Evolutionary conservation across 2,888 invertebrate species (phyloP).

Genomic region (Drosophila mettleri): DNA sequence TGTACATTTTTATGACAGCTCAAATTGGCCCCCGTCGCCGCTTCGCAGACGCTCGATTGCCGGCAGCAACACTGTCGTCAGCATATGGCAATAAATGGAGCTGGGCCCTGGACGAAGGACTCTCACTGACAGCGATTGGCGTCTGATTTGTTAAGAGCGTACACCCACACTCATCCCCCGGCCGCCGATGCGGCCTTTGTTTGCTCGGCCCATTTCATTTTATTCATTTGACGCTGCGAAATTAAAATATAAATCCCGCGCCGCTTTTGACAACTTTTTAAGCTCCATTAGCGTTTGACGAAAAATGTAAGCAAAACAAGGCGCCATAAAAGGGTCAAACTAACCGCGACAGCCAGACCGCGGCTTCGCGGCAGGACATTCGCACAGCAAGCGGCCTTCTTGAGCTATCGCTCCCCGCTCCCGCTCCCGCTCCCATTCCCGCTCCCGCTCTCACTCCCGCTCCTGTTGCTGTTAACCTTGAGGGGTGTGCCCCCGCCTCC

Average conservation of each 20-base stretch:
- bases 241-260: slow-evolving; percentile 74
- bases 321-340: slow-evolving; percentile 69
- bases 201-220: slow-evolving; percentile 66
- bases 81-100: slow-evolving; percentile 78
- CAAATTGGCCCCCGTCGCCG: slow-evolving; percentile 78
- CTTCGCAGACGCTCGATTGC: slow-evolving; percentile 50
- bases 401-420: slow-evolving; percentile 1
- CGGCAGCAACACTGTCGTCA: slow-evolving; percentile 78
- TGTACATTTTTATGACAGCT: slow-evolving; percentile 80
- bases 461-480: slow-evolving; percentile 18
- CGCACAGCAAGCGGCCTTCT: slow-evolving; percentile 30
- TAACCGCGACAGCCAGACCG: slow-evolving; percentile 65
- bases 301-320: slow-evolving; percentile 67
- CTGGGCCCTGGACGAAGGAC: slow-evolving; percentile 30
- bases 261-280: slow-evolving; percentile 78
- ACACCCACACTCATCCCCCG: background rate
- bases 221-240: slow-evolving; percentile 73
- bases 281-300: slow-evolving; percentile 77
- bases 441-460: slow-evolving; percentile 8
- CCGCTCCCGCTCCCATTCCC: background rate
- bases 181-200: too few relatives aligned
- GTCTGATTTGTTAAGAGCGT: slow-evolving; percentile 62
- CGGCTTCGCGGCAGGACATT: slow-evolving; percentile 70
- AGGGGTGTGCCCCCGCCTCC: slow-evolving; percentile 40
- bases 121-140: slow-evolving; percentile 64